phyloP scores from a whole-genome alignment of 2,113 vertebrate genomes.

The Carassius auratus region DNA sequence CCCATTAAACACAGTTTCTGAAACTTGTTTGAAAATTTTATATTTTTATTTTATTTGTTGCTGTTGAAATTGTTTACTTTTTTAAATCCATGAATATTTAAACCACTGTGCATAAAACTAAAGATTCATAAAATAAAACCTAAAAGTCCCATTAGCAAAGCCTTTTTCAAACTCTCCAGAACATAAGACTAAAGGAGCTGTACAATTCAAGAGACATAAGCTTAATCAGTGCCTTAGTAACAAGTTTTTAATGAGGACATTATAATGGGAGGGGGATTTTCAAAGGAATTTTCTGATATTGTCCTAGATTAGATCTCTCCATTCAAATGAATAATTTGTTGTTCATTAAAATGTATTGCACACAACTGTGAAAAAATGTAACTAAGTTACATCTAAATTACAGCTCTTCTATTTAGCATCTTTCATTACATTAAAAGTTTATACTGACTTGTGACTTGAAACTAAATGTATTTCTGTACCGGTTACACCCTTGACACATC shows the following conservation, averaged over 20 bases:
- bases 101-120: not conserved
- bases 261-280: constrained; percentile 8
- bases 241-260: constrained; percentile 45
- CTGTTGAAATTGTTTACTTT: not conserved
- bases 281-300: constrained; percentile 5
- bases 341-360: not conserved
- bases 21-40: not conserved
- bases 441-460: not conserved
- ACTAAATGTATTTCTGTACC: not conserved
- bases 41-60: not conserved
- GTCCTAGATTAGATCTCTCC: not conserved
- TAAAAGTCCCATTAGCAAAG: not conserved
- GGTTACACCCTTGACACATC: not conserved
- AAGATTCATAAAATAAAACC: not conserved
- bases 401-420: not conserved
- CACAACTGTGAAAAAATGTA: not conserved
- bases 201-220: constrained; percentile 25
- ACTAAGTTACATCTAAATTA: not conserved
- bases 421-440: constrained; percentile 15
- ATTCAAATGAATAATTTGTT: not conserved
- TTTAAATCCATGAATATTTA: not conserved
- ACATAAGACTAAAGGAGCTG: constrained; percentile 42
- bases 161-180: constrained; percentile 24
- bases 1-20: not conserved
- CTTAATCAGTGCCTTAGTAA: constrained; percentile 46